These are phyloP conservation scores for Tympanuchus pallidicinctus DNA, from an alignment of 2,113 vertebrate genomes.

Conservation along the genomic window DNA sequence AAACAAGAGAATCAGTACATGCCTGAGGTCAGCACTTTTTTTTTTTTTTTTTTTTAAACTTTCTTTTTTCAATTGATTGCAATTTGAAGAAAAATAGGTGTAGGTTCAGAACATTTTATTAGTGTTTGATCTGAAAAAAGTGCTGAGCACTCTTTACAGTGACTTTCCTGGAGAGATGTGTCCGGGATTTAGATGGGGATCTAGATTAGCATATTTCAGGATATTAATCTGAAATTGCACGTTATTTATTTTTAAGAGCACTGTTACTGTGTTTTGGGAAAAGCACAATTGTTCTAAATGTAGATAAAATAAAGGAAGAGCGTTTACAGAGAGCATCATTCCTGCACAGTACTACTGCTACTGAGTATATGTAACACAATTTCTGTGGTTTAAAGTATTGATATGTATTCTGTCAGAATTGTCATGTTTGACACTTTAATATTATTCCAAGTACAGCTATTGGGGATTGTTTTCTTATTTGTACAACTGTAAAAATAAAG, in stretches of 20 bases:
- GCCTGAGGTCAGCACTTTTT: conserved; percentile 13
- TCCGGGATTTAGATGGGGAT: conserved; percentile 49
- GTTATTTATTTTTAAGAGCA: conserved; percentile 70
- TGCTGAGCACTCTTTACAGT: conserved; percentile 27
- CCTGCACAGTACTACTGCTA: conserved; percentile 71
- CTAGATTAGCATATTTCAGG: conserved; percentile 40
- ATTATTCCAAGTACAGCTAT: conserved; percentile 64
- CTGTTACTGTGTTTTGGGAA: conserved; percentile 71
- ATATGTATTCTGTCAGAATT: conserved; percentile 60
- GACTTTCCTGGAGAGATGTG: neutral
- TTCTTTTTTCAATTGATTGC: conserved; percentile 8
- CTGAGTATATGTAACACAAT: conserved; percentile 63
- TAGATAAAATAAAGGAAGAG: conserved; percentile 57
- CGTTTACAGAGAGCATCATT: conserved; percentile 66
- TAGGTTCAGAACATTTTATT: neutral
- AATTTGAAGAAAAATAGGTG: conserved; percentile 40
- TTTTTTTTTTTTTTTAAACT: neutral
- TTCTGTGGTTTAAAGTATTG: conserved; percentile 65
- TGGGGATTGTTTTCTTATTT: conserved; percentile 73
- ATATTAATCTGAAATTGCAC: conserved; percentile 53
- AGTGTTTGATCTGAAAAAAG: neutral
- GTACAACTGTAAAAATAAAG: conserved; percentile 81
- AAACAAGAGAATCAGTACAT: conserved; percentile 2
- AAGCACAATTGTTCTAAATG: conserved; percentile 81
- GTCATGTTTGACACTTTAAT: conserved; percentile 69